These are phyloP conservation scores for Tupaia tana DNA, from an alignment of 2,113 vertebrate species.

Conservation along the genomic window DNA sequence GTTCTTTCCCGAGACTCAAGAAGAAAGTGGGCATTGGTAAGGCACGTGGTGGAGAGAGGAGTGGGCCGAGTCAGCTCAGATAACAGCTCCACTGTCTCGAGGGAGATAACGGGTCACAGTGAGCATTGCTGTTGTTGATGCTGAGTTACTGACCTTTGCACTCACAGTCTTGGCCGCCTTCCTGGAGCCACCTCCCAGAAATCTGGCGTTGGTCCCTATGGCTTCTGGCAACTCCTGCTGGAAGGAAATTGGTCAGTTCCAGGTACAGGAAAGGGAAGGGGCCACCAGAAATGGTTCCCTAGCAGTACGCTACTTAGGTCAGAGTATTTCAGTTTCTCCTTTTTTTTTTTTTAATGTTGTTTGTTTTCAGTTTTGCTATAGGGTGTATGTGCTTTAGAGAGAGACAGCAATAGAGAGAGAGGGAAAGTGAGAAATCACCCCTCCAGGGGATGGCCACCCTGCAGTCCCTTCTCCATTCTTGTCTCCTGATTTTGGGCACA, in stretches of 20 bases:
- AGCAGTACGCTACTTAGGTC: background rate
- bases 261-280: background rate
- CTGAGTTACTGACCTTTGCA: slow-evolving; percentile 72
- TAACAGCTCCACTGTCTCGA: background rate
- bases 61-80: background rate
- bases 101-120: background rate
- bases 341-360: background rate
- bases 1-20: background rate
- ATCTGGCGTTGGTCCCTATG: slow-evolving; percentile 24
- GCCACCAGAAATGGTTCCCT: background rate
- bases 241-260: slow-evolving; percentile 54
- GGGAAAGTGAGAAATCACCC: too few relatives aligned
- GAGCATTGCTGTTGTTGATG: background rate
- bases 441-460: too few relatives aligned
- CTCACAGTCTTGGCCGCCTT: slow-evolving; percentile 48
- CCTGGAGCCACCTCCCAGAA: slow-evolving; percentile 35
- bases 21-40: background rate
- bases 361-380: too few relatives aligned
- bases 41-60: background rate
- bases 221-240: slow-evolving; percentile 60
- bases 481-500: too few relatives aligned
- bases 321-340: background rate
- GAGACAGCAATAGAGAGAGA: too few relatives aligned
- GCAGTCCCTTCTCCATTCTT: too few relatives aligned
- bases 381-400: too few relatives aligned